Evolutionary conservation across 1,140 invertebrate species (phyloP), one percentile per base, ranked within the genome.

Genomic region (Contarinia nasturtii): DNA sequence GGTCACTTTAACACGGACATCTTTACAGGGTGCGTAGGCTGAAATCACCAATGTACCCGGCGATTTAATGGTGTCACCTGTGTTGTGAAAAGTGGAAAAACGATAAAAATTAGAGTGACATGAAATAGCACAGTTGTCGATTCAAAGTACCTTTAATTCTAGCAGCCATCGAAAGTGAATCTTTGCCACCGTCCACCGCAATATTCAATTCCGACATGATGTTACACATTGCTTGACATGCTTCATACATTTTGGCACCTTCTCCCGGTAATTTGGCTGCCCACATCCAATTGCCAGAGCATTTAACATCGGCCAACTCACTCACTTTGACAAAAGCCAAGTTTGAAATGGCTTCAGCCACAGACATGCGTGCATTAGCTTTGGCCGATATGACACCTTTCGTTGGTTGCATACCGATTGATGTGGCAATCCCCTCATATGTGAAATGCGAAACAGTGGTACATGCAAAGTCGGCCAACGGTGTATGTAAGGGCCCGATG

Each of bases 241-340:
- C 88, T 44, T 82, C 77, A 51, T 82, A 86, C 20, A 98, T 66
- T 33, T 77, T 74, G 15, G 82, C 86, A 5, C 93, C 93, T 67
- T 96, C 92, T 1, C 83, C 87, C 0, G 81, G 76, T 14, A 94
- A 69, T 68, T 97, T 97, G 7, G 92, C 92, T 3, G 92, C 78
- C 94, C 93, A 98, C 94, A 98, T 98, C 94, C 94, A 98, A 66
- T 98, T 98, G 3, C 86, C 93, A 50, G 88, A 93, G 59, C 92
- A 96, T 68, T 97, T 97, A 8, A 96, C 78, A 66, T 97, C 92
- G 61, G 79, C 76, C 19, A 95, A 56, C 55, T 77, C 69, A 1
- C 80, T 76, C 47, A 97, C 85, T 44, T 72, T 75, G n/a, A 88
- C 90, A 69, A 96, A 95, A 2, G 94, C 87, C 37, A 98, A 70